Evolutionary conservation across 1,140 invertebrate genomes (phyloP).

Genomic region (Ptiloglossa arizonensis): DNA sequence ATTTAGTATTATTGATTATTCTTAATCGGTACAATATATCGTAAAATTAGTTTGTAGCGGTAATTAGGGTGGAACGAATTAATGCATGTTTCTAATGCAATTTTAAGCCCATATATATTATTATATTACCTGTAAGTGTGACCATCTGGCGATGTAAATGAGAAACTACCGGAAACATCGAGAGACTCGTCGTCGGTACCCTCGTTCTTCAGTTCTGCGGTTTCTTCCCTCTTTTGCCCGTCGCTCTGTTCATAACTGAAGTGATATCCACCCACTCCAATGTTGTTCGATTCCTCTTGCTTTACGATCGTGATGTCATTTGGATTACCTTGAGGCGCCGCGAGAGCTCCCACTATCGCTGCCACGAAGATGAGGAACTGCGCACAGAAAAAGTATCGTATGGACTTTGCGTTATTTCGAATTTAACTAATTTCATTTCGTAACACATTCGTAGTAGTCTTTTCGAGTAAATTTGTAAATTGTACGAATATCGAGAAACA

Average conservation of each 20-base stretch:
- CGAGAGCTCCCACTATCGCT: slow-evolving; percentile 61
- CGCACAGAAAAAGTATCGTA: background rate
- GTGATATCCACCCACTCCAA: slow-evolving; percentile 79
- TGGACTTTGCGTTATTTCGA: background rate
- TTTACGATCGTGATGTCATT: slow-evolving; percentile 78
- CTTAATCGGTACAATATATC: background rate
- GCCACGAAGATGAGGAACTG: slow-evolving; percentile 72
- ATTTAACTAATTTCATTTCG: too few species aligned
- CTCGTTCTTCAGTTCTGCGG: slow-evolving; percentile 76
- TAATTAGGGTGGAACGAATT: too few species aligned
- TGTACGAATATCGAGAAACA: too few species aligned
- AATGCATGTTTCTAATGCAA: too few species aligned
- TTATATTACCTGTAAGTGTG: slow-evolving; percentile 73
- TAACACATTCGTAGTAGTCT: too few species aligned
- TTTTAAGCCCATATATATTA: background rate
- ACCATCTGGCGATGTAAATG: slow-evolving; percentile 75
- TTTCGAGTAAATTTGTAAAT: too few species aligned
- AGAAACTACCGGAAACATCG: slow-evolving; percentile 77
- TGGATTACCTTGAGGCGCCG: slow-evolving; percentile 73
- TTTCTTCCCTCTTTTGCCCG: slow-evolving; percentile 79
- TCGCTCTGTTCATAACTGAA: slow-evolving; percentile 81
- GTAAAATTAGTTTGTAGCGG: background rate
- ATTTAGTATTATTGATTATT: background rate
- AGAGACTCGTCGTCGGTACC: slow-evolving; percentile 78
- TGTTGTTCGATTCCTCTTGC: slow-evolving; percentile 79